Percentiles rank a stretch among this genome's conserved stretches.
Evolutionary conservation across 2,113 vertebrate species (phyloP).

Genomic region (Cichladusa arquata): DNA sequence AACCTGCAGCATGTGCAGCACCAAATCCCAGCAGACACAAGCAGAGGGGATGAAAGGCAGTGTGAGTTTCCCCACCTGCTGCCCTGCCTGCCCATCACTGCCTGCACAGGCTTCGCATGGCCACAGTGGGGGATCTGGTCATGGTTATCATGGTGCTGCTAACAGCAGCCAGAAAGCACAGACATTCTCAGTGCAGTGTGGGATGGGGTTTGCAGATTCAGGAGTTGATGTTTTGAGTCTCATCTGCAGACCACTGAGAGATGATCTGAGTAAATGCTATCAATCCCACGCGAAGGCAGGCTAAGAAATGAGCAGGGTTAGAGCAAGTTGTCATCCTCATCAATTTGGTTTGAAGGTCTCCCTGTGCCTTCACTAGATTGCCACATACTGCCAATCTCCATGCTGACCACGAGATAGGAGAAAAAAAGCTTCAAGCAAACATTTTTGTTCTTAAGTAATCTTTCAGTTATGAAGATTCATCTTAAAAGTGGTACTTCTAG

Average conservation of each 20-base stretch:
- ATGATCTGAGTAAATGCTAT: not conserved
- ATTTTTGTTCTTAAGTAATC: slow-evolving; percentile 9
- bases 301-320: not conserved
- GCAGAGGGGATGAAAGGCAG: not conserved
- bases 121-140: not conserved
- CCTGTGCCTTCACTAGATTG: not conserved
- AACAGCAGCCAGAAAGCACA: not conserved
- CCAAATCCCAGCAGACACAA: not conserved
- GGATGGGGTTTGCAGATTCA: not conserved
- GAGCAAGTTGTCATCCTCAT: not conserved
- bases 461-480: not conserved
- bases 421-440: not conserved
- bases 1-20: accelerated
- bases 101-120: not conserved
- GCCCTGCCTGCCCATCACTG: not conserved
- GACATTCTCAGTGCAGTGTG: too few relatives aligned
- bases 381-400: not conserved
- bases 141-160: accelerated
- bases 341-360: not conserved
- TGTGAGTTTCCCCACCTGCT: not conserved
- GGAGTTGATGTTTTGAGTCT: not conserved
- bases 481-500: not conserved
- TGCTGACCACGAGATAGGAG: not conserved
- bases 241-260: not conserved
- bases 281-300: not conserved